phyloP scores from a whole-genome alignment of 2,113 vertebrate species.

The Hydropotes inermis region DNA sequence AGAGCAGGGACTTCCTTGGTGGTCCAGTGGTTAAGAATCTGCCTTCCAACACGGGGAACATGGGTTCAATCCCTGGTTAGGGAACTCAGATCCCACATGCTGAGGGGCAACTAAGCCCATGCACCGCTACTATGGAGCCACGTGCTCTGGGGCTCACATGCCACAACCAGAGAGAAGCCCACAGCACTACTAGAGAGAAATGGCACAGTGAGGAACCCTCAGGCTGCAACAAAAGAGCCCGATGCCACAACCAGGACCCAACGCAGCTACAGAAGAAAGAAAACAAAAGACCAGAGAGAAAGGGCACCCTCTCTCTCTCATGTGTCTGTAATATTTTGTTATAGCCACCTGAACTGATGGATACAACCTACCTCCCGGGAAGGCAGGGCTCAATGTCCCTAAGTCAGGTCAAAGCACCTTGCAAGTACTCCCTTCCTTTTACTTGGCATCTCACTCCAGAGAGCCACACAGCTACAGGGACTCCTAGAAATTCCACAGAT shows the following conservation, averaged over 20 bases:
- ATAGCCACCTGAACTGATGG: neutral
- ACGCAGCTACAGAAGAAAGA: neutral
- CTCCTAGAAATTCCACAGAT: neutral
- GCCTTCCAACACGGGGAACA: neutral
- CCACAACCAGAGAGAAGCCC: neutral
- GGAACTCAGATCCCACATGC: neutral
- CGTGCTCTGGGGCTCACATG: neutral
- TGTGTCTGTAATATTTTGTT: neutral
- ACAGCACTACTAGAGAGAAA: neutral
- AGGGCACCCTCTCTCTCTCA: neutral
- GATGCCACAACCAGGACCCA: neutral
- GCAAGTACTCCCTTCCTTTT: neutral
- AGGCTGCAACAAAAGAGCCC: neutral
- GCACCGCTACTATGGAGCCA: neutral
- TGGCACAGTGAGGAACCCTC: neutral
- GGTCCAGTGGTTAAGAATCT: neutral
- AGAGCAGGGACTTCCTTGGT: neutral
- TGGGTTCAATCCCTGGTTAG: neutral
- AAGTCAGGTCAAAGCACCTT: neutral
- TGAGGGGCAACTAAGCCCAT: neutral
- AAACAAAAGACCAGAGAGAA: neutral
- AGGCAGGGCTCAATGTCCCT: neutral
- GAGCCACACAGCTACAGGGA: neutral
- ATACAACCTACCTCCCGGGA: neutral
- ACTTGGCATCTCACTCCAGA: neutral